These are phyloP conservation scores for Girardinus metallicus DNA, from an alignment of 2,797 vertebrate species.

Conservation along the genomic window DNA sequence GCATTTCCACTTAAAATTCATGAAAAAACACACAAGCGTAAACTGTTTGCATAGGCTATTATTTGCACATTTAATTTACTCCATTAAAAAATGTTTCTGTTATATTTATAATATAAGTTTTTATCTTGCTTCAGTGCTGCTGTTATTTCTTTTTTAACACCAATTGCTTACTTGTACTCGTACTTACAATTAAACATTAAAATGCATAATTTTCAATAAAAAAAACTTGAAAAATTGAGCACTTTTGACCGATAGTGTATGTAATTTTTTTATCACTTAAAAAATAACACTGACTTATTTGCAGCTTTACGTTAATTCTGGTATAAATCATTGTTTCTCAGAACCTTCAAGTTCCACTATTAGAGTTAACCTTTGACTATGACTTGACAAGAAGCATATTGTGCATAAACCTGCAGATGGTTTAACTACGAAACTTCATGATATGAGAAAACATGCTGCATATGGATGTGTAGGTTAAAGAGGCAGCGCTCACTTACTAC, in stretches of 20 bases:
- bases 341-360: background rate
- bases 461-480: constrained; percentile 35
- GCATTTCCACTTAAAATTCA: background rate
- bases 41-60: background rate
- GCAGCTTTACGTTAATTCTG: background rate
- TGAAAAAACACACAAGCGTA: background rate
- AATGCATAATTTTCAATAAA: background rate
- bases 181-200: background rate
- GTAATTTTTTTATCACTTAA: background rate
- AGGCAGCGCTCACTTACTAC: constrained; percentile 57
- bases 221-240: background rate
- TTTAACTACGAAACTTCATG: constrained; percentile 19
- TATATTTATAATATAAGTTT: too few species aligned
- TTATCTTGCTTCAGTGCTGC: too few species aligned
- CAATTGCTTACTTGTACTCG: background rate
- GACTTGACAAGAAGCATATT: background rate
- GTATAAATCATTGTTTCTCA: background rate
- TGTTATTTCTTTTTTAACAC: too few species aligned
- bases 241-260: background rate
- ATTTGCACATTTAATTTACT: background rate
- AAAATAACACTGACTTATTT: background rate
- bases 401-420: constrained; percentile 4
- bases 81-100: too few species aligned
- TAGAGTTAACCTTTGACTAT: background rate
- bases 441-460: constrained; percentile 17